Base-by-base conservation (phyloP, 2,797 vertebrate genomes). In the Sebastes oblongus region DNA sequence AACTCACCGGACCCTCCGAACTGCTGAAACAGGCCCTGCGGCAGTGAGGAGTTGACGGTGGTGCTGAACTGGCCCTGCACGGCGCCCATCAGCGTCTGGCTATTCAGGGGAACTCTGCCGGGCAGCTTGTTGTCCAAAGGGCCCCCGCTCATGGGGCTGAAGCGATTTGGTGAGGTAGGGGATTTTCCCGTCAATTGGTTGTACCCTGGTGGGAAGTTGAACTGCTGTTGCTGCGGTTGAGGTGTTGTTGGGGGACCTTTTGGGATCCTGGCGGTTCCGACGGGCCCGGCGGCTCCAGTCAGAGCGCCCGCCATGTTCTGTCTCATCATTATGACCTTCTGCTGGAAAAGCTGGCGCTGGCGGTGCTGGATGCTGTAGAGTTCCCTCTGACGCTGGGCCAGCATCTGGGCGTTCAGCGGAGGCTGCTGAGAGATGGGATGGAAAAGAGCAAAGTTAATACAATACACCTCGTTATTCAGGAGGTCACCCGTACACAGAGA, bases 301-400 rank as follows among this genome's bases (percentile, higher is more conserved):
- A 95, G 95, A 69, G 91, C 64, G 0, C 93, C 91, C 8, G 94
- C 96, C 80, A 96, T 95, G 68, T 97, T 97, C 75, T 98, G 97
- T 85, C 97, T 96, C 97, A 98, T 97, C 76, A 98, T 95, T 91
- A 98, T 92, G 90, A 97, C 97, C 86, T 97, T 96, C 69, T 99
- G 98, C 95, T 99, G 98, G 87, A 98, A 96, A 54, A 98, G 96
- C 92, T 98, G 97, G 80, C 96, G 93, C 92, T 98, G 98, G 30
- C 97, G 97, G 90, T 98, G 98, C 91, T 99, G 97, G 59, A 98
- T 97, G 94, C 97, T 99, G 90, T 97, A 98, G 71, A 98, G 94
- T 65, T 99, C 98, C 6, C 98, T 94, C 76, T 99, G 98, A 32
- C 98, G 96, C 90, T 99, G 98, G 1, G 98, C 98, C 91, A 99